Base-by-base conservation (phyloP, 2,797 vertebrate species). In the Galagoides demidoff region DNA sequence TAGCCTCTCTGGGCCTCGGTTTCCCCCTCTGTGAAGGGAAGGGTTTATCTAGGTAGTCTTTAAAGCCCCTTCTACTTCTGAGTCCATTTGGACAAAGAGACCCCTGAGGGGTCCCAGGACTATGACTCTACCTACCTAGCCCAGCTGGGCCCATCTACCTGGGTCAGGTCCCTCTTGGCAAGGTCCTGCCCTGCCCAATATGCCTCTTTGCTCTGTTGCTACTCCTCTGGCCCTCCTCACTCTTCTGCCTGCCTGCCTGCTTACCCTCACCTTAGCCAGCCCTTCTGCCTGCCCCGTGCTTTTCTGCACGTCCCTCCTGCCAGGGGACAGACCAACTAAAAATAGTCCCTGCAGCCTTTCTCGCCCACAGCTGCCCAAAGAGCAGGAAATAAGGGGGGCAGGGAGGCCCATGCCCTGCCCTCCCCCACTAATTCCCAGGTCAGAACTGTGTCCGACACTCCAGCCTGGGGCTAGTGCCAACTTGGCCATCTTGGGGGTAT, bases 241-340 rank as follows among this genome's bases (percentile, higher is more conserved):
- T 68, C 86, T 66, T 31, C 43, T 0, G 45, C 66, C 90, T 29
- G 63, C 87, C 82, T 88, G 63, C 87, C 81, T 88, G 92, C 90
- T 82, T 78, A 29, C 82, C 64, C 92, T 97, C 97, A 98, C 97
- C 98, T 97, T 94, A 13, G 95, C 52, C 37, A 95, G 90, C 90
- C 97, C 96, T 93, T 96, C 84, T 81, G 97, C 95, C 96, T 98
- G 97, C 98, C 96, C 98, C 96, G 97, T 99, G 99, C 99, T 97
- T 98, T 98, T 98, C 98, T 98, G 98, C 98, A 99, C 99, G 99
- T 99, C 98, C 98, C 98, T 96, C 98, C 97, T 98, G 98, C 97
- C 92, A 97, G 96, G 98, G 99, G 99, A 99, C 99, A 99, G 98
- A 98, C 98, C 95, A 98, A 98, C 98, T 98, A 98, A 98, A 98